These are phyloP conservation scores for Spongia lamella DNA, from an alignment of 37 sponge, comb jelly and placozoan genomes.

Conservation along the genomic window DNA sequence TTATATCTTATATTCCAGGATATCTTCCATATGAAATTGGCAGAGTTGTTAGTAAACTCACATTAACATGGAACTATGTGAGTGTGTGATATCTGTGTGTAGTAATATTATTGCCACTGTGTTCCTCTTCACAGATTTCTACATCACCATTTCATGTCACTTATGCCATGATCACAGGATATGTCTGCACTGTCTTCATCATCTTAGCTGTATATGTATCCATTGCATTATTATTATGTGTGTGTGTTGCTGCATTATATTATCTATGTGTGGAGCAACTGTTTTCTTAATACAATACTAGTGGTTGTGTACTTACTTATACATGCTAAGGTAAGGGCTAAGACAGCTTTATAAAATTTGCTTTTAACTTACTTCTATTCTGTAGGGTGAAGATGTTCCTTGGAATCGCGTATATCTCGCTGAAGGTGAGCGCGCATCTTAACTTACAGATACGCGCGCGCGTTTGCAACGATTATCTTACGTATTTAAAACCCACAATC, in stretches of 20 bases:
- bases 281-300: neutral
- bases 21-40: conserved; percentile 73
- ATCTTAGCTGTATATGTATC: conserved; percentile 76
- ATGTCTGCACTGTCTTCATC: conserved; percentile 21
- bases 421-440: conserved; percentile 37
- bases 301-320: neutral
- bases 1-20: conserved; percentile 42
- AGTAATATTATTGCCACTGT: neutral
- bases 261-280: conserved; percentile 6
- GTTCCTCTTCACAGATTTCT: conserved; percentile 30
- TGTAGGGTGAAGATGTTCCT: conserved; percentile 45
- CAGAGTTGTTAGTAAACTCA: conserved; percentile 19
- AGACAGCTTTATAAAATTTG: neutral
- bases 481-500: too few relatives aligned
- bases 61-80: conserved; percentile 46
- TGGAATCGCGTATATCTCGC: conserved; percentile 55
- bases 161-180: conserved; percentile 57
- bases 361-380: neutral
- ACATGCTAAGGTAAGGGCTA: conserved; percentile 44
- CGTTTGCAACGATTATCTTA: too few relatives aligned
- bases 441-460: too few relatives aligned
- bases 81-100: conserved; percentile 7
- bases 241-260: neutral
- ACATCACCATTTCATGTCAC: conserved; percentile 36
- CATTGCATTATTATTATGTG: conserved; percentile 26